Evolutionary conservation across 2,113 vertebrate species (phyloP).

Genomic region (Myodes glareolus): DNA sequence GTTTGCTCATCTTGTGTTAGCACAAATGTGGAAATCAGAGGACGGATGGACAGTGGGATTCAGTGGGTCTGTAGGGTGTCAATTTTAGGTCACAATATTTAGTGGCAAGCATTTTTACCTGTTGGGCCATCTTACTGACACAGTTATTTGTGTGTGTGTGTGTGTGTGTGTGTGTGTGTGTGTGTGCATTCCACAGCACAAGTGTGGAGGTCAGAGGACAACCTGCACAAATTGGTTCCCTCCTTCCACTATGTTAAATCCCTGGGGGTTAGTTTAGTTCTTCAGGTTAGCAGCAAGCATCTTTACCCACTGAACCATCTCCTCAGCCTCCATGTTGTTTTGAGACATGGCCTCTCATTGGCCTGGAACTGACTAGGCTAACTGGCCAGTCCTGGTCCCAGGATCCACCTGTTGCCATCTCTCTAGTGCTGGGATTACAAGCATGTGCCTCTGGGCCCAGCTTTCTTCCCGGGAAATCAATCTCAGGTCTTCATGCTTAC

Average conservation of each 20-base stretch:
- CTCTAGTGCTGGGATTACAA: not conserved
- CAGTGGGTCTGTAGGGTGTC: not conserved
- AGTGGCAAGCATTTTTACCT: not conserved
- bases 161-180: not conserved
- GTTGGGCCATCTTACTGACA: not conserved
- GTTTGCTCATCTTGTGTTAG: not conserved
- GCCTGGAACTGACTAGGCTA: not conserved
- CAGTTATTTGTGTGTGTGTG: not conserved
- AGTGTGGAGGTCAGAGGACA: not conserved
- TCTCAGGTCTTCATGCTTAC: not conserved
- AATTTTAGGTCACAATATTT: not conserved
- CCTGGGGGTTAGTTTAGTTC: not conserved
- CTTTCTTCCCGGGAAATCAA: not conserved
- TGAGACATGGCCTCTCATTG: not conserved
- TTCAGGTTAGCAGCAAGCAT: not conserved
- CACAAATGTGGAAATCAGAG: not conserved
- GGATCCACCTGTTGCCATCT: not conserved
- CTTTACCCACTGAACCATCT: not conserved
- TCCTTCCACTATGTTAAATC: not conserved
- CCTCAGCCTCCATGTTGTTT: not conserved
- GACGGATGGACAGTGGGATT: too few relatives aligned
- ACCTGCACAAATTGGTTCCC: not conserved
- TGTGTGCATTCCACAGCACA: not conserved
- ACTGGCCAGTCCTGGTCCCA: not conserved
- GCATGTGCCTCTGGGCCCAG: not conserved